Percentiles rank a stretch among this genome's conserved stretches.
Evolutionary conservation across 2,888 invertebrate species (phyloP).

Genomic region (Flabesymbios commensalis): DNA sequence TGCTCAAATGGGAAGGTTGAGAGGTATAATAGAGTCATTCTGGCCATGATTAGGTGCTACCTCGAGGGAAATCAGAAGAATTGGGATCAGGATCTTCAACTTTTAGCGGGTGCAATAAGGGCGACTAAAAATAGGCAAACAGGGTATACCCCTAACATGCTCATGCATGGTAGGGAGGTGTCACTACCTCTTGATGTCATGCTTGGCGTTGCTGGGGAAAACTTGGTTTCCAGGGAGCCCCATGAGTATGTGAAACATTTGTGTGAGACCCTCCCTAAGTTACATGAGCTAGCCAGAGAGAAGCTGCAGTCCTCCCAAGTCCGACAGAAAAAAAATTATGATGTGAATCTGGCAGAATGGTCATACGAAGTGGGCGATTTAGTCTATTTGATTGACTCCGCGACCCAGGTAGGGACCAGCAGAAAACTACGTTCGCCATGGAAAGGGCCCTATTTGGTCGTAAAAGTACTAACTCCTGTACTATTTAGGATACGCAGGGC

Average conservation of each 20-base stretch:
- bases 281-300: background rate
- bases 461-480: background rate
- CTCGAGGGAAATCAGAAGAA: background rate
- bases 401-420: background rate
- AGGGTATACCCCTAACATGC: background rate
- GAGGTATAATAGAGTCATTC: conserved; percentile 5
- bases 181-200: conserved; percentile 27
- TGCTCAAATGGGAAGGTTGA: conserved; percentile 23
- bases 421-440: background rate
- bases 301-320: background rate
- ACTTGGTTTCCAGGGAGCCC: no score
- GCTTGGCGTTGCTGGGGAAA: no score
- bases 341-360: background rate
- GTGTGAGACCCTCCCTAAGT: no score
- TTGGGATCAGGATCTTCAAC: background rate
- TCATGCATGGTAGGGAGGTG: background rate
- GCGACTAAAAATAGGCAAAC: background rate
- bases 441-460: background rate
- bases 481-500: background rate
- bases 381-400: conserved; percentile 1
- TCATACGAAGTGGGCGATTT: conserved; percentile 2
- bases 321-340: background rate
- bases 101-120: background rate
- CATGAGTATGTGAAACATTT: no score
- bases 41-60: background rate